Evolutionary conservation across 2,113 vertebrate species (phyloP).

Genomic region (Setophaga coronata): DNA sequence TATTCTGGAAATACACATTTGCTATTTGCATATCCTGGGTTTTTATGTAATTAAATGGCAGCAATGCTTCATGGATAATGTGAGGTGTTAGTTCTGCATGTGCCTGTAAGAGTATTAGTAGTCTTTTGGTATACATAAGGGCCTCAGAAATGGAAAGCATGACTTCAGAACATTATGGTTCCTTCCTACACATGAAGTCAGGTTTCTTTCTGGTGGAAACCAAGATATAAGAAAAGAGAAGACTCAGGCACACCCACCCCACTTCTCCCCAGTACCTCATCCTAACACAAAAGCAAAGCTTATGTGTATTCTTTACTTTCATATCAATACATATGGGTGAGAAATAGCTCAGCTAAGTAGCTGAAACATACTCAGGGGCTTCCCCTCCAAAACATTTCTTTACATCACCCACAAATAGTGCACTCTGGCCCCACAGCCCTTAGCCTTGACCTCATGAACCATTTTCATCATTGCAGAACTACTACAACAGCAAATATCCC

Average conservation of each 20-base stretch:
- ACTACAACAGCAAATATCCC: neutral
- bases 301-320: neutral
- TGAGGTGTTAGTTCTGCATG: rapidly evolving
- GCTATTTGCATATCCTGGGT: neutral
- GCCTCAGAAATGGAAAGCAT: neutral
- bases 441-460: neutral
- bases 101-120: neutral
- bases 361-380: neutral
- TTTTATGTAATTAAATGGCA: neutral
- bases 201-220: neutral
- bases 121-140: rapidly evolving
- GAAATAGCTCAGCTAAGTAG: neutral
- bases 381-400: neutral
- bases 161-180: neutral
- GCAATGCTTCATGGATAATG: neutral
- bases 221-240: neutral
- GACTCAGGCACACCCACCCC: neutral
- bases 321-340: neutral
- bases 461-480: neutral
- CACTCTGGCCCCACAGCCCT: neutral
- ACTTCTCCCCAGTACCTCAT: rapidly evolving
- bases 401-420: neutral
- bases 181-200: neutral
- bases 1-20: neutral
- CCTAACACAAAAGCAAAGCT: neutral